phyloP scores from a whole-genome alignment of 2,888 invertebrate genomes.

The Drosophila neutralis region DNA sequence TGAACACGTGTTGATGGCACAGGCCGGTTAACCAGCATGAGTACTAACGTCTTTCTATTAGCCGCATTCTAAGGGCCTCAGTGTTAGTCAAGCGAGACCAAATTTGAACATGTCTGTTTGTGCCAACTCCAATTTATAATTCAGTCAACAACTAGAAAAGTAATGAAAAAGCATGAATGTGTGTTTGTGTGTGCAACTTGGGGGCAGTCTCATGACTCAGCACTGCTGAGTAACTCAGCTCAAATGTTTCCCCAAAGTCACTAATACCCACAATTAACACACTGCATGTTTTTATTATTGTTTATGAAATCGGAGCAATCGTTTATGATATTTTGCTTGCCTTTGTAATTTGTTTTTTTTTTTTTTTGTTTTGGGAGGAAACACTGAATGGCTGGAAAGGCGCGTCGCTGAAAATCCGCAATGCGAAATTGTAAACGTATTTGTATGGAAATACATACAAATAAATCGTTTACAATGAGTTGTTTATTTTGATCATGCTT shows the following conservation, averaged over 20 bases:
- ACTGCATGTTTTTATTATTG: conserved; percentile 57
- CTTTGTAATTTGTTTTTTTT: conserved; percentile 19
- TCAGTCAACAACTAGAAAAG: conserved; percentile 30
- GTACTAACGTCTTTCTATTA: conserved; percentile 6
- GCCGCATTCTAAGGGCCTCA: conserved; percentile 47
- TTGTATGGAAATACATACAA: conserved; percentile 23
- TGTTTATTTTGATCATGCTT: conserved; percentile 35
- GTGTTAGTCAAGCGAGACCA: conserved; percentile 41
- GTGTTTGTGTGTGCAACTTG: conserved; percentile 28
- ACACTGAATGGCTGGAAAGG: conserved; percentile 37
- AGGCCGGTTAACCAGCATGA: conserved; percentile 49
- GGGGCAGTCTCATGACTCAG: conserved; percentile 66
- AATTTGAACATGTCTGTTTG: conserved; percentile 30
- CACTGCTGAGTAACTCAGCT: conserved; percentile 27
- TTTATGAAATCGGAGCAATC: conserved; percentile 70
- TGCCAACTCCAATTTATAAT: conserved; percentile 36
- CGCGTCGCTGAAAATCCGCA: conserved; percentile 31
- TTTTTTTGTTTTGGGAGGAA: conserved; percentile 38
- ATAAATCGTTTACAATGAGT: conserved; percentile 1
- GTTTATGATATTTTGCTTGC: conserved; percentile 59
- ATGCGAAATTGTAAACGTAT: conserved; percentile 40
- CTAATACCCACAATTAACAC: conserved; percentile 58
- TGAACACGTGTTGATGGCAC: conserved; percentile 49
- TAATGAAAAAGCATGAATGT: conserved; percentile 2
- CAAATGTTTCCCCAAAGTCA: conserved; percentile 42